Percentiles rank a stretch among this genome's conserved stretches.
Evolutionary conservation across 2,113 vertebrate species (phyloP).

Genomic region (Calyptommatus sinebrachiatus): DNA sequence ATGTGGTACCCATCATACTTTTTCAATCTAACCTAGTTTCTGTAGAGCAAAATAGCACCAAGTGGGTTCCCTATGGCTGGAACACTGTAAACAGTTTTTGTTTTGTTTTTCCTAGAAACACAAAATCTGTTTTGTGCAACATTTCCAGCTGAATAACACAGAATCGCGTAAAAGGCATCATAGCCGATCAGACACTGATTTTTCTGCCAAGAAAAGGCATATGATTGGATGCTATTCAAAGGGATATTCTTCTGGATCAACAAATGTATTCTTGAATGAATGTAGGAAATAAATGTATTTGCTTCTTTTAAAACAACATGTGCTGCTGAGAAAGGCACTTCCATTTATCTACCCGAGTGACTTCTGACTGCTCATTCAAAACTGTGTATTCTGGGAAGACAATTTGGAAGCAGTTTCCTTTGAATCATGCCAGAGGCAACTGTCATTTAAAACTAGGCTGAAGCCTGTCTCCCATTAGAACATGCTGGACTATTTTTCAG

Average conservation of each 20-base stretch:
- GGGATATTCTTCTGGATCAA: not conserved
- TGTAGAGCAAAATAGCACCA: too few relatives aligned
- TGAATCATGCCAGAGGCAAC: constrained; percentile 50
- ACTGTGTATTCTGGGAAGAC: constrained; percentile 43
- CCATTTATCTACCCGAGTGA: constrained; percentile 11
- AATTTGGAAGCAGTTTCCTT: constrained; percentile 34
- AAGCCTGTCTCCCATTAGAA: not conserved
- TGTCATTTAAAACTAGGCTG: constrained; percentile 43
- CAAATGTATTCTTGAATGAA: not conserved
- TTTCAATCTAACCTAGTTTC: too few relatives aligned
- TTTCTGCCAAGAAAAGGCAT: not conserved
- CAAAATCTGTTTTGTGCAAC: too few relatives aligned
- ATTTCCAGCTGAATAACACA: not conserved
- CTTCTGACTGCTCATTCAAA: constrained; percentile 38
- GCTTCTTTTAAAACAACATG: not conserved
- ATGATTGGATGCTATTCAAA: not conserved
- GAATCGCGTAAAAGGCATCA: not conserved
- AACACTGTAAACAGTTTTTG: too few relatives aligned
- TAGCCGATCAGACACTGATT: not conserved
- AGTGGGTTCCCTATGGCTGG: too few relatives aligned
- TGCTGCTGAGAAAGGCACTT: not conserved
- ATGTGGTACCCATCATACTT: too few relatives aligned
- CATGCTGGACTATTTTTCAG: not conserved
- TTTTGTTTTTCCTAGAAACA: too few relatives aligned
- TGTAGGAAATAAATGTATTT: not conserved